Conservation (phyloP, 2,888 invertebrate genomes). For the Gerosis bhagava region DNA sequence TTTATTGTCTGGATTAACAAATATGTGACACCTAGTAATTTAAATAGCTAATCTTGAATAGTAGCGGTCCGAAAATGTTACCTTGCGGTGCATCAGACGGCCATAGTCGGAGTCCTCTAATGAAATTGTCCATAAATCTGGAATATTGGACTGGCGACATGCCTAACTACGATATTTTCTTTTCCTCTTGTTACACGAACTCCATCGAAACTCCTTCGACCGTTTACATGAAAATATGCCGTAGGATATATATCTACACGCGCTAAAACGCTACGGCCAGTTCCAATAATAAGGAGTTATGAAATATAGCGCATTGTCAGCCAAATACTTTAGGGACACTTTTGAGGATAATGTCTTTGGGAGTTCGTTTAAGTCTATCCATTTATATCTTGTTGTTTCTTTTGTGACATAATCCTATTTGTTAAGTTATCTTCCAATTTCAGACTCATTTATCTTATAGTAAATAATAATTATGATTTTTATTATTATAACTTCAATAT, state of each 20-base stretch:
- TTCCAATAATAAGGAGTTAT: constrained; percentile 11
- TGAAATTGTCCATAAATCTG: constrained; percentile 56
- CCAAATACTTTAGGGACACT: no score
- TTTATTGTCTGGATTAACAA: no score
- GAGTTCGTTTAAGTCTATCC: no score
- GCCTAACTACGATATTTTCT: constrained; percentile 45
- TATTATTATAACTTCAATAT: no score
- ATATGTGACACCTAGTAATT: no score
- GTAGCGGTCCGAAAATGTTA: not conserved
- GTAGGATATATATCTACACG: constrained; percentile 15
- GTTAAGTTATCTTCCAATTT: no score
- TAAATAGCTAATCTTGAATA: no score
- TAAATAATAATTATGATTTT: no score
- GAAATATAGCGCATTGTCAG: constrained; percentile 1
- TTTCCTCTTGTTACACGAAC: constrained; percentile 35
- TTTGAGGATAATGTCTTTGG: no score
- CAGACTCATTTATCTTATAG: no score
- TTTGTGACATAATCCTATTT: no score
- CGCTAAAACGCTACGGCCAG: constrained; percentile 3
- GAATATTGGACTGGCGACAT: constrained; percentile 50
- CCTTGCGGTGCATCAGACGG: constrained; percentile 29
- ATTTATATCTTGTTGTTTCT: no score
- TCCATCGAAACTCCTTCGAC: constrained; percentile 29
- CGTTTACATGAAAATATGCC: constrained; percentile 31
- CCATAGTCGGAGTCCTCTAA: constrained; percentile 43